A percentile compares a stretch with the other conserved stretches of the same genome.
Evolutionary conservation across 2,113 vertebrate species (phyloP).

Genomic region (Chroicocephalus ridibundus): DNA sequence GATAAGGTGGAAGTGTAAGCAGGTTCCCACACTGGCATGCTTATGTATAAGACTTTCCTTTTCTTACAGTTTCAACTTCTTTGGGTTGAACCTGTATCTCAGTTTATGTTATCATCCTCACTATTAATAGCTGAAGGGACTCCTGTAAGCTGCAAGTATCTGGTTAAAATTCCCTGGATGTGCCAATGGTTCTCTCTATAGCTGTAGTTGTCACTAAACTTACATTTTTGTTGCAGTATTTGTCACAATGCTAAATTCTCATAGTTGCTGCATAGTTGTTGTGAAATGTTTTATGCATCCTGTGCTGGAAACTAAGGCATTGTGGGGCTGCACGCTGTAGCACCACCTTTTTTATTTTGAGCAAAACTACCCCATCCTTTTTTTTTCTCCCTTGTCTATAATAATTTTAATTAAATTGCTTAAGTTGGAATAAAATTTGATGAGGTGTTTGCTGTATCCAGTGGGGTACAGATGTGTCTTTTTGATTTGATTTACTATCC

Average conservation of each 20-base stretch:
- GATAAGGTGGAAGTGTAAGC: not conserved
- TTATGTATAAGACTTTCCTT: not conserved
- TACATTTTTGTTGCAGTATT: not conserved
- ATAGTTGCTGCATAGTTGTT: not conserved
- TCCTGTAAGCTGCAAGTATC: not conserved
- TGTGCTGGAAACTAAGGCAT: not conserved
- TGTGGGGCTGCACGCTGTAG: not conserved
- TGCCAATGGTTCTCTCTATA: not conserved
- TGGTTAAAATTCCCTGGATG: not conserved
- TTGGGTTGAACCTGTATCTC: not conserved
- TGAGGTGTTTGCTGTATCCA: not conserved
- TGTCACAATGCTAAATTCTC: constrained; percentile 8
- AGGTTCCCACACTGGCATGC: not conserved
- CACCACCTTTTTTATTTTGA: not conserved
- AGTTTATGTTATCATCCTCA: not conserved
- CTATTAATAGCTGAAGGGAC: not conserved
- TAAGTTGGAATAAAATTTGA: not conserved
- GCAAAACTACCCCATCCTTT: not conserved
- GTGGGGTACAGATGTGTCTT: not conserved
- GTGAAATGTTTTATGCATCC: not conserved
- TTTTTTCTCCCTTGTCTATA: not conserved
- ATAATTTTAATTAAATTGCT: not conserved
- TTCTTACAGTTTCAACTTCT: not conserved
- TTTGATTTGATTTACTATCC: not conserved
- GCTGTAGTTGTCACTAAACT: not conserved